Evolutionary conservation across 2,797 vertebrate species (phyloP), one percentile per base, ranked within the genome.

Genomic region (Mastacembelus armatus): DNA sequence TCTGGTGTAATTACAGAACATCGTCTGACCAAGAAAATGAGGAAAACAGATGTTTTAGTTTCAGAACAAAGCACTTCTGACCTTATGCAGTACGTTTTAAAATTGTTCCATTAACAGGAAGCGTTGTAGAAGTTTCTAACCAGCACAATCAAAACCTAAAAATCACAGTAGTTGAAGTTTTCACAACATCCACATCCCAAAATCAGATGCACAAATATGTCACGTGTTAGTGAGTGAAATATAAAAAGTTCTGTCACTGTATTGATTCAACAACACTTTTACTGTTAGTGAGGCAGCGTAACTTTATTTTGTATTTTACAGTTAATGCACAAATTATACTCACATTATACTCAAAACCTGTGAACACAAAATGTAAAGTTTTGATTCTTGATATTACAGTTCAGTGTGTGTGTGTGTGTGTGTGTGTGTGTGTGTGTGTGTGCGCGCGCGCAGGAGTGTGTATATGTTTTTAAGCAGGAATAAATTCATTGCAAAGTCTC

Each of bases 351-450:
- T 22, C 2, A 14, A 30, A 30, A 36, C 42, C 24, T 44, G 5
- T 5, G 24, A 51, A 30, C n/a, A 2, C 4, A 39, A 26, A 4
- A 18, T 40, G 21, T 38, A 42, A 36, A 43, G 44, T 24, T 50
- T 49, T 7, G 3, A 35, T 42, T 16, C 10, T 18, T 30, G 0
- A 42, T 12, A 10, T n/a, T 29, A 27, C 7, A 33, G 4, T 5
- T 48, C 42, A 1, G 2, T 14, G 40, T 45, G 7, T 45, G 62
- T 43, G 60, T 40, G 52, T 49, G 59, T 42, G 48, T 29, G 45
- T 27, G 61, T 63, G 60, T 65, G 39, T 45, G 62, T 45, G 7
- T 61, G 54, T 38, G 30, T 66, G 40, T 65, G 18, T 26, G n/a
- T 62, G 18, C 21, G 26, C 11, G 26, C 45, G 35, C 26, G 14